Evolutionary conservation across 64 coral and sea anemone species (phyloP).

Genomic region (Orbicella faveolata): DNA sequence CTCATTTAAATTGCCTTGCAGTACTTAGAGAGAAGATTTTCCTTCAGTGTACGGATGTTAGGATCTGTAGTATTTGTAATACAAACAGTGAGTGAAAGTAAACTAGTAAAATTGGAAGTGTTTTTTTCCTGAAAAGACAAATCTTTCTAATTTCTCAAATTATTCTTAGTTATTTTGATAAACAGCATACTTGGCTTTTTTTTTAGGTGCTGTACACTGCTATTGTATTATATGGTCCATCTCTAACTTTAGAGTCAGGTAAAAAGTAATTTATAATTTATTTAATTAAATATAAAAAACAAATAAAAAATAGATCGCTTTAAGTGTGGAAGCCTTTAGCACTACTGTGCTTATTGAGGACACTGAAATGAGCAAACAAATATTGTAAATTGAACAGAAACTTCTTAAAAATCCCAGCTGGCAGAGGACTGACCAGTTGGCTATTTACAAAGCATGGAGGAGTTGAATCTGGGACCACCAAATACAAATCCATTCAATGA

Average conservation of each 20-base stretch:
- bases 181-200: not conserved
- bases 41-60: slow-evolving; percentile 62
- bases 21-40: slow-evolving; percentile 72
- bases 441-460: too few species aligned
- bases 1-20: slow-evolving; percentile 20
- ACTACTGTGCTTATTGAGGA: too few species aligned
- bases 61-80: slow-evolving; percentile 59
- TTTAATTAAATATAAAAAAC: too few species aligned
- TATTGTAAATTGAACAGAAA: too few species aligned
- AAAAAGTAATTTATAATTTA: slow-evolving; percentile 1
- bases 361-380: too few species aligned
- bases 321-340: too few species aligned
- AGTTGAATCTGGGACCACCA: too few species aligned
- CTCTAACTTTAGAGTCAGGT: slow-evolving; percentile 69
- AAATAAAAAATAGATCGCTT: too few species aligned
- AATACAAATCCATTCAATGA: too few species aligned
- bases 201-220: slow-evolving; percentile 55
- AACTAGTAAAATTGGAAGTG: not conserved
- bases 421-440: too few species aligned
- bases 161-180: too few species aligned
- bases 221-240: slow-evolving; percentile 69
- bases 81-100: slow-evolving; percentile 47
- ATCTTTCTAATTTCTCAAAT: not conserved
- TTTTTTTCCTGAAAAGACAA: not conserved
- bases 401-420: too few species aligned